Percentiles rank a stretch among this genome's conserved stretches.
phyloP scores from a whole-genome alignment of 2,113 vertebrate genomes.

The Rhagologus leucostigma region DNA sequence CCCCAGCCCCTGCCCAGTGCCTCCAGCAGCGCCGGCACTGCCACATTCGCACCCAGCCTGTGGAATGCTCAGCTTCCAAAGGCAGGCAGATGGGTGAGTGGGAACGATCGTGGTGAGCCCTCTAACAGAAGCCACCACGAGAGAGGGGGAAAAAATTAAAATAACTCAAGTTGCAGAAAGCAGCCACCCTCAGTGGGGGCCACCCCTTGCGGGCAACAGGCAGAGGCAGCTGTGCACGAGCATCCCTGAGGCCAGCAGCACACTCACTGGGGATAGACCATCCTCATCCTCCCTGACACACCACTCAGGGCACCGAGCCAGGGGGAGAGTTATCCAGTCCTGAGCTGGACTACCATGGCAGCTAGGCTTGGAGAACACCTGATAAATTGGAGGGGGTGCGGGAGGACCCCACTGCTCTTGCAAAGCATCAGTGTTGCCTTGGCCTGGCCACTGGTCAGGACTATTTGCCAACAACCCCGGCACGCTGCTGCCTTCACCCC shows the following conservation, averaged over 20 bases:
- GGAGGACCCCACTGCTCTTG: not conserved
- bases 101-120: not conserved
- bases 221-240: not conserved
- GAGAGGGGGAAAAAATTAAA: not conserved
- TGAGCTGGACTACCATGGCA: not conserved
- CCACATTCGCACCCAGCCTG: not conserved
- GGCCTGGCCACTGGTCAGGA: not conserved
- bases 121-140: not conserved
- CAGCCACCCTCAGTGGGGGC: not conserved
- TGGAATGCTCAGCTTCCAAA: not conserved
- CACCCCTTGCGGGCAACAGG: not conserved
- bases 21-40: not conserved
- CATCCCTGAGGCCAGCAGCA: not conserved
- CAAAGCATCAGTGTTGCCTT: not conserved
- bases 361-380: not conserved
- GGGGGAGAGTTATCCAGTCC: too few relatives aligned
- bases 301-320: rapidly evolving
- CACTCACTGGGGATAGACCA: rapidly evolving
- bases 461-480: not conserved
- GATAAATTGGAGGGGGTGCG: not conserved
- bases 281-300: not conserved
- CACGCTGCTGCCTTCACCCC: not conserved
- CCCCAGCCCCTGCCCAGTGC: not conserved
- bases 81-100: not conserved
- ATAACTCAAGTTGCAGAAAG: not conserved